phyloP scores from a whole-genome alignment of 1,140 invertebrate genomes.

The Apis florea region DNA sequence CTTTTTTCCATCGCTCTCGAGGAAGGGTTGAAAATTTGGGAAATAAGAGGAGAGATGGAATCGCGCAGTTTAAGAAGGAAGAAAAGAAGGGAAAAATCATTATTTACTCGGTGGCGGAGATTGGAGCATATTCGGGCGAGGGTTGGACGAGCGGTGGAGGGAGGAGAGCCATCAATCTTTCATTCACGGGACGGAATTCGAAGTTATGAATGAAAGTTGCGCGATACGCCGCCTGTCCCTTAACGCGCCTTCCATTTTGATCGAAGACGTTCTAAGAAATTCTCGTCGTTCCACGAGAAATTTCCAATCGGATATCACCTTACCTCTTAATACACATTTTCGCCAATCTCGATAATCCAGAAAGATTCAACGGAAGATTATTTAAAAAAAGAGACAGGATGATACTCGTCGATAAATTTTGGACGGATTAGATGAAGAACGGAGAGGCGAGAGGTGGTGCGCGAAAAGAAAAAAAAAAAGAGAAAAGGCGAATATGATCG shows the following conservation, averaged over 20 bases:
- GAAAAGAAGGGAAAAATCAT: slow-evolving; percentile 33
- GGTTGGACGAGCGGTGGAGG: slow-evolving; percentile 20
- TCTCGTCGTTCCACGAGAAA: background rate
- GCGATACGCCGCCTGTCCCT: slow-evolving; percentile 47
- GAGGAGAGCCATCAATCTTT: slow-evolving; percentile 61
- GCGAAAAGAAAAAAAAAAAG: too few relatives aligned
- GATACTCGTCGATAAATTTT: too few relatives aligned
- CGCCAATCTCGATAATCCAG: too few relatives aligned
- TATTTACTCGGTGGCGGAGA: slow-evolving; percentile 46
- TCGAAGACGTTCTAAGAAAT: slow-evolving; percentile 56
- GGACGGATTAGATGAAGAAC: too few relatives aligned
- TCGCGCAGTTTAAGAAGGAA: background rate
- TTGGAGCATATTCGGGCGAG: slow-evolving; percentile 36
- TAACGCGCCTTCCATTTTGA: slow-evolving; percentile 72
- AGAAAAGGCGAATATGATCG: too few relatives aligned
- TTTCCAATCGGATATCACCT: too few relatives aligned
- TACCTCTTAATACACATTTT: too few relatives aligned
- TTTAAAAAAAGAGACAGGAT: too few relatives aligned
- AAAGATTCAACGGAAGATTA: too few relatives aligned
- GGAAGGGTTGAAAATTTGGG: background rate
- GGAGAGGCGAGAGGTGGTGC: background rate
- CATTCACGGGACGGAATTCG: slow-evolving; percentile 60
- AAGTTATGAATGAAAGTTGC: slow-evolving; percentile 68
- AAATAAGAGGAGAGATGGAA: background rate
- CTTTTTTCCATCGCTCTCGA: too few relatives aligned